Base-by-base conservation (phyloP, 2,888 invertebrate genomes). In the Lordiphosa fenestrarum region DNA sequence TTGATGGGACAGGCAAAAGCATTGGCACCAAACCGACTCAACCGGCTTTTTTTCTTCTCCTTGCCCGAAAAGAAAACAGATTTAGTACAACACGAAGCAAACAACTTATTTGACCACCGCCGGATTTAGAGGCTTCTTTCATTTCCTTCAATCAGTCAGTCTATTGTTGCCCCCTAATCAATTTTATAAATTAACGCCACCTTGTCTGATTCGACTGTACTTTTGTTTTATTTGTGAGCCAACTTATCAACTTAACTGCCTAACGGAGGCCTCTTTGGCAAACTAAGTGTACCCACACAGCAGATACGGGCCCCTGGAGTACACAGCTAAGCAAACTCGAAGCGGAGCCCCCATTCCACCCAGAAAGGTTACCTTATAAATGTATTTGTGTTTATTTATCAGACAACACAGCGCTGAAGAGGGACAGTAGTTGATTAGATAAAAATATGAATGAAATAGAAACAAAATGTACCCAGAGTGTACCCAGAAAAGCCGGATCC, bases 121-220 rank as follows among this genome's bases (percentile, higher is more conserved):
- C 25, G 7, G 30, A 7, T 10, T 30, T 30, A 30, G 9, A 30
- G 30, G 30, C 9, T 44, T 53, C 6, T n/a, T 6, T 47, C 42
- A 51, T 44, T 25, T 41, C 7, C 19, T n/a, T 3, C 19, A 19
- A 19, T 19, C 2, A 19, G 19, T 19, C 19, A 0, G 2, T 4
- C 0, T 19, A 2, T 19, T 19, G 3, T 19, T 19, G 0, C 19
- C 19, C 4, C 30, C 62, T 53, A 76, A 72, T 80, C 66, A 69
- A 69, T 72, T 70, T 56, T 21, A 38, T 50, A 54, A 59, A 59
- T 38, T 67, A 84, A 74, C 75, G 77, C 77, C 77, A 67, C 42
- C 52, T 53, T 69, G 85, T 78, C 77, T 78, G 71, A 81, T 63
- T 65, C 57, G 55, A 81, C 84, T 84, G 82, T 76, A 84, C 84